phyloP scores from a whole-genome alignment of 2,797 vertebrate species.

The Macroramphosus scolopax region DNA sequence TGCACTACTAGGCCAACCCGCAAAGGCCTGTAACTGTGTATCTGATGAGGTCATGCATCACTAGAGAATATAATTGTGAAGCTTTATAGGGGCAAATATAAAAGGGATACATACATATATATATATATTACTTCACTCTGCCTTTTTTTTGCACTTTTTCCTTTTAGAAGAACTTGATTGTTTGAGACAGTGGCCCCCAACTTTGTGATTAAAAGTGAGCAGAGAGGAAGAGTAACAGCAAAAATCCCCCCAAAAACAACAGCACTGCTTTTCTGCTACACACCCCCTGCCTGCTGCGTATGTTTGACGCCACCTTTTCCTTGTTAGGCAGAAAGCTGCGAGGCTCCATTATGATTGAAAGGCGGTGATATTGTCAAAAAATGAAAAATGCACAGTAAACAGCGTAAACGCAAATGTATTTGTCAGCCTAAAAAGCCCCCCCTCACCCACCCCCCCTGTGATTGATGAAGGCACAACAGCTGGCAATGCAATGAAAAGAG shows the following conservation, averaged over 20 bases:
- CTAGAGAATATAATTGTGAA: neutral
- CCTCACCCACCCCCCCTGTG: conserved; percentile 43
- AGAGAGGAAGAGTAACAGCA: neutral
- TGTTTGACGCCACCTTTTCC: conserved; percentile 29
- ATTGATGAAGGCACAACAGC: conserved; percentile 65
- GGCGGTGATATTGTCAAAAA: conserved; percentile 42
- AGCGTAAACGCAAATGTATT: conserved; percentile 55
- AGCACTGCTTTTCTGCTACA: neutral
- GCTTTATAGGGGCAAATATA: conserved; percentile 4
- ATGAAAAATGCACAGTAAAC: conserved; percentile 66
- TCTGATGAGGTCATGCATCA: conserved; percentile 8
- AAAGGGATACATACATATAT: neutral
- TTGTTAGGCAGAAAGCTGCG: conserved; percentile 25
- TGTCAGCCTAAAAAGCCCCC: conserved; percentile 59
- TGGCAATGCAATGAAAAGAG: conserved; percentile 61
- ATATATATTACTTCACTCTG: too few species aligned
- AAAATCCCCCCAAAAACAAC: neutral
- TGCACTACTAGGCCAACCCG: neutral
- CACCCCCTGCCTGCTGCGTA: neutral
- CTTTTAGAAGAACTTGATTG: neutral
- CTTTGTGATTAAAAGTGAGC: neutral
- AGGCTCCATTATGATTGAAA: conserved; percentile 52
- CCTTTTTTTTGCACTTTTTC: too few species aligned
- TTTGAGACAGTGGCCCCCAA: neutral
- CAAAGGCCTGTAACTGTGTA: conserved; percentile 8